Percentiles rank a stretch among this genome's conserved stretches.
phyloP scores from a whole-genome alignment of 1,140 invertebrate genomes.

The Eupeodes corollae region DNA sequence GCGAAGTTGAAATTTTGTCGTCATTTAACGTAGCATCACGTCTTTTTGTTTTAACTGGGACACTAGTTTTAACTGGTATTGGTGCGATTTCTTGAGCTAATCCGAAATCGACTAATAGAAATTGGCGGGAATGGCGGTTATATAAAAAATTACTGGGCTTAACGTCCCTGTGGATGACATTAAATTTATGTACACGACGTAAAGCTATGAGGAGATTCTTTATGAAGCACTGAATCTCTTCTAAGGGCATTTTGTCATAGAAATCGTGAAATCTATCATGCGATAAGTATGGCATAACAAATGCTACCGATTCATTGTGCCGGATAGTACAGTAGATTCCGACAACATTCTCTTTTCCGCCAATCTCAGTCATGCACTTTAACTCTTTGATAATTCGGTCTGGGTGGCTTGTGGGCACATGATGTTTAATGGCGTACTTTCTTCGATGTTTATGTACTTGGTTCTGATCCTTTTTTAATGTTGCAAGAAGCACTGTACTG shows the following conservation, averaged over 20 bases:
- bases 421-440: slow-evolving; percentile 69
- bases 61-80: slow-evolving; percentile 2
- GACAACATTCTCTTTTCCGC: slow-evolving; percentile 72
- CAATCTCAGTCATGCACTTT: slow-evolving; percentile 65
- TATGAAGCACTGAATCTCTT: slow-evolving; percentile 72
- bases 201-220: slow-evolving; percentile 69
- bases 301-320: slow-evolving; percentile 67
- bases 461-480: slow-evolving; percentile 44
- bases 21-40: too few relatives aligned
- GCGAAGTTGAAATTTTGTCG: too few relatives aligned
- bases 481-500: slow-evolving; percentile 67
- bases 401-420: slow-evolving; percentile 71
- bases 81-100: slow-evolving; percentile 58
- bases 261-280: slow-evolving; percentile 66
- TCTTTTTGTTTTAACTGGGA: too few relatives aligned
- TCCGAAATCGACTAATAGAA: slow-evolving; percentile 79
- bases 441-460: slow-evolving; percentile 41
- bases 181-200: slow-evolving; percentile 67
- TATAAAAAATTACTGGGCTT: slow-evolving; percentile 90
- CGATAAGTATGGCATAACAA: slow-evolving; percentile 82
- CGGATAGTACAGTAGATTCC: slow-evolving; percentile 68
- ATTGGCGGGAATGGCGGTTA: slow-evolving; percentile 59
- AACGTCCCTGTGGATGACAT: slow-evolving; percentile 85
- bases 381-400: slow-evolving; percentile 65
- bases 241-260: slow-evolving; percentile 52